Conservation (phyloP, 2,797 vertebrate species). For the Cryptoprocta ferox region DNA sequence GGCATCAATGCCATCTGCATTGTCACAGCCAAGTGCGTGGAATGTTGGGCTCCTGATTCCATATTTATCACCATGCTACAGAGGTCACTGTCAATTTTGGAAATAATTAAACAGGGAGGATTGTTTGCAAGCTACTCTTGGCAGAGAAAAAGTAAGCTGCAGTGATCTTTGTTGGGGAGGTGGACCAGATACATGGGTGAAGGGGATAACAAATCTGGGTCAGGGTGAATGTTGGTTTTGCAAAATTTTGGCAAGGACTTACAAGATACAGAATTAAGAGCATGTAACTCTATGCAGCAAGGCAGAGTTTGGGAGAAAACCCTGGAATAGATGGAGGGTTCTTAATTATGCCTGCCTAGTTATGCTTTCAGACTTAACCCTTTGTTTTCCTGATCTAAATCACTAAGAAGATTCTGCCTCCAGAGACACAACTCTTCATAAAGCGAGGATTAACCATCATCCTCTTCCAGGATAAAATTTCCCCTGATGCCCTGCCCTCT, state of each 20-base stretch:
- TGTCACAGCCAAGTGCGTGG: background rate
- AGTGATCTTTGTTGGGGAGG: background rate
- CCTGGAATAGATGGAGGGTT: background rate
- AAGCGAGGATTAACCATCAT: background rate
- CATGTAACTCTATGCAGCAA: background rate
- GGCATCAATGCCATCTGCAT: background rate
- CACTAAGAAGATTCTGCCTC: background rate
- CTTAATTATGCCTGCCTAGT: background rate
- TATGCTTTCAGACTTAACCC: background rate
- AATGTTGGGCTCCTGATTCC: background rate
- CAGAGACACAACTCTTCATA: background rate
- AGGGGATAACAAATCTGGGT: background rate
- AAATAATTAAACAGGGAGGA: slow-evolving; percentile 35
- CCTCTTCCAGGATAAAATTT: too few species aligned
- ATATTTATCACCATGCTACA: background rate
- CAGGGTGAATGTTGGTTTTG: background rate
- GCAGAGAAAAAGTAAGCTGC: background rate
- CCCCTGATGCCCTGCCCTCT: background rate
- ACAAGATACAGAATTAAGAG: background rate
- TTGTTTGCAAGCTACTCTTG: background rate
- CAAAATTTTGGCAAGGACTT: background rate
- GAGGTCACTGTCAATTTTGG: background rate
- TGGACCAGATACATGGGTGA: rapidly evolving
- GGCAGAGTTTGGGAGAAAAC: background rate
- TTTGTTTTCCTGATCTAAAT: background rate